These are phyloP conservation scores for Stomorhina lunata DNA, from an alignment of 2,888 invertebrate genomes.

Conservation along the genomic window DNA sequence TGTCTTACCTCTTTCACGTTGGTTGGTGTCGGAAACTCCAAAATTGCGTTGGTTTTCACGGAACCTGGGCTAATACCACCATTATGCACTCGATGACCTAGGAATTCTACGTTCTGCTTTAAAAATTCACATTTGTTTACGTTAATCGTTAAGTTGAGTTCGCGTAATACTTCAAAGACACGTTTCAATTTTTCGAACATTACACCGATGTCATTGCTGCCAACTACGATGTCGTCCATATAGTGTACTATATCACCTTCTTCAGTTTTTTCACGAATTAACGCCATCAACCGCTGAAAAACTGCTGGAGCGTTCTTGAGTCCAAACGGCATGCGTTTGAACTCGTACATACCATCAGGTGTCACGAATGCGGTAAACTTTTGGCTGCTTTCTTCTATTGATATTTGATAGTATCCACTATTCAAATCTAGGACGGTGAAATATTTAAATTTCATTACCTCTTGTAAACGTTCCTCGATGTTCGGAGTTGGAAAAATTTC, in stretches of 20 bases:
- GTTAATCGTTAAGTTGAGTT: slow-evolving; percentile 42
- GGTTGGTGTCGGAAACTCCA: neutral
- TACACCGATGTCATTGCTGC: neutral
- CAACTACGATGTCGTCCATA: slow-evolving; percentile 52
- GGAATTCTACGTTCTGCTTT: slow-evolving; percentile 41
- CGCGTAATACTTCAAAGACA: slow-evolving; percentile 9
- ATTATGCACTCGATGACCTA: slow-evolving; percentile 45
- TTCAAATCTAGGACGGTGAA: slow-evolving; percentile 51
- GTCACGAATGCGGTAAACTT: slow-evolving; percentile 46
- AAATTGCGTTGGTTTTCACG: slow-evolving; percentile 43
- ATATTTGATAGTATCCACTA: slow-evolving; percentile 44
- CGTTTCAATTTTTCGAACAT: slow-evolving; percentile 27
- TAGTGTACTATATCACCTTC: slow-evolving; percentile 43
- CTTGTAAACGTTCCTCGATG: slow-evolving; percentile 41
- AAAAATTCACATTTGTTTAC: slow-evolving; percentile 50
- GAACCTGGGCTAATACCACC: slow-evolving; percentile 47
- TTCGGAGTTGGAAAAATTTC: slow-evolving; percentile 58
- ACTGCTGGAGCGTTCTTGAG: too few relatives aligned
- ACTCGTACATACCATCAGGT: slow-evolving; percentile 34
- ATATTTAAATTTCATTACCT: slow-evolving; percentile 20
- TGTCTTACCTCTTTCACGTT: slow-evolving; percentile 34
- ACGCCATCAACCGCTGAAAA: slow-evolving; percentile 38
- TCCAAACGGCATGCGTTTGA: slow-evolving; percentile 24
- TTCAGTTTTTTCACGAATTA: slow-evolving; percentile 8
- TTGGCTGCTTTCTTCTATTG: slow-evolving; percentile 9